Base-by-base conservation (phyloP, 2,113 vertebrate genomes). In the Trichomycterus rosablanca region DNA sequence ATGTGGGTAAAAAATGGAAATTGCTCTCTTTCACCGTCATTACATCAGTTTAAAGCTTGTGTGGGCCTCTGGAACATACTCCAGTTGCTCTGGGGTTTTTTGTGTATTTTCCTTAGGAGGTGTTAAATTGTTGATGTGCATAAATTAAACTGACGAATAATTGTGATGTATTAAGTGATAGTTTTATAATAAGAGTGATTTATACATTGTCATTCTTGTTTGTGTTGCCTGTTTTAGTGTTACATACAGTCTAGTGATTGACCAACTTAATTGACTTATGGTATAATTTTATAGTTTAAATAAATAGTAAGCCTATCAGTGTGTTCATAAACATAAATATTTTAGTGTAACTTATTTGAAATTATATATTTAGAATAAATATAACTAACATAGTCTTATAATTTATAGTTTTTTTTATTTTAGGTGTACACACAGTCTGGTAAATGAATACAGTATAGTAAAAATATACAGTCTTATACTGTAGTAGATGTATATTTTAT, bases 1-100 rank as follows among this genome's bases (percentile, higher is more conserved):
- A 87, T 84, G 85, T 86, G 82, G 80, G 84, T 81, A 84, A 83
- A n/a, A 86, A 84, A 87, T 85, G 83, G 83, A 88, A 86, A 87
- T 84, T 80, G 78, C 80, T 84, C 78, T 82, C 84, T 84, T 85
- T 87, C 83, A 83, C 83, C 82, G 78, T 84, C 85, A 83, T 86
- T 84, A 87, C 86, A 84, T 88, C 82, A 86, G 81, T 82, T 85
- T 81, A 84, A 81, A 83, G 77, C 80, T 80, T 83, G 80, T 86
- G 85, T 83, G 82, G 84, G 83, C 83, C 80, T 89, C 85, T 78
- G 88, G 86, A 89, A 90, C 63, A 54, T 24, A 53, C 39, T 53
- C 42, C 7, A 63, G 48, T 59, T 42, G 58, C 59, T n/a, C n/a
- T n/a, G n/a, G n/a, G n/a, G 32, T 54, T 20, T 53, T 40, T 40